These are phyloP conservation scores for Calliphora vicina DNA, from an alignment of 1,140 invertebrate species.

Conservation along the genomic window DNA sequence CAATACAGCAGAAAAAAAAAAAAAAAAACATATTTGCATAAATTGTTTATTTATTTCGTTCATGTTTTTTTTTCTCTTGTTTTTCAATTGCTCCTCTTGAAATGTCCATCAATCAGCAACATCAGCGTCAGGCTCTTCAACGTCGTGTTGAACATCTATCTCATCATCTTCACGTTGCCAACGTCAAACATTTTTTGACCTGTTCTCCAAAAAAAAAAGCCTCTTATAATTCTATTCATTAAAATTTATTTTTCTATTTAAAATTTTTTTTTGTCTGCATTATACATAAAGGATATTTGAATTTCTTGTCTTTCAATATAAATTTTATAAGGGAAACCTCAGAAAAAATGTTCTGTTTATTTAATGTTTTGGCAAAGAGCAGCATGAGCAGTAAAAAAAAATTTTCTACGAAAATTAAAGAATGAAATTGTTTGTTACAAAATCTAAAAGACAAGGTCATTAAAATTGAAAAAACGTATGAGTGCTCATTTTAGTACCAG, in stretches of 20 bases:
- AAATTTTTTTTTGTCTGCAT: background rate
- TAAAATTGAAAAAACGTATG: background rate
- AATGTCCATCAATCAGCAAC: too few species aligned
- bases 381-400: background rate
- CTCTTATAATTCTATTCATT: slow-evolving; percentile 2
- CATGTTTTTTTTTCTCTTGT: too few species aligned
- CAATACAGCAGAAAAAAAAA: too few species aligned
- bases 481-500: background rate
- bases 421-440: slow-evolving; percentile 5
- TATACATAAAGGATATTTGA: too few species aligned
- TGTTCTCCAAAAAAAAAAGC: background rate
- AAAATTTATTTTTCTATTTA: background rate
- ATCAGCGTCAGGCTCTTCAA: too few species aligned
- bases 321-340: background rate
- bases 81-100: too few species aligned
- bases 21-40: too few species aligned
- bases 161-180: too few species aligned
- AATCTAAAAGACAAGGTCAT: background rate
- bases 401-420: background rate
- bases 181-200: background rate
- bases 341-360: background rate
- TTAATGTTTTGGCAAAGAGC: background rate
- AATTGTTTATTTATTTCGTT: too few species aligned
- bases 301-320: background rate
- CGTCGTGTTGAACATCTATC: too few species aligned